These are phyloP conservation scores for Heterohyrax brucei DNA, from an alignment of 2,797 vertebrate genomes.

Conservation along the genomic window DNA sequence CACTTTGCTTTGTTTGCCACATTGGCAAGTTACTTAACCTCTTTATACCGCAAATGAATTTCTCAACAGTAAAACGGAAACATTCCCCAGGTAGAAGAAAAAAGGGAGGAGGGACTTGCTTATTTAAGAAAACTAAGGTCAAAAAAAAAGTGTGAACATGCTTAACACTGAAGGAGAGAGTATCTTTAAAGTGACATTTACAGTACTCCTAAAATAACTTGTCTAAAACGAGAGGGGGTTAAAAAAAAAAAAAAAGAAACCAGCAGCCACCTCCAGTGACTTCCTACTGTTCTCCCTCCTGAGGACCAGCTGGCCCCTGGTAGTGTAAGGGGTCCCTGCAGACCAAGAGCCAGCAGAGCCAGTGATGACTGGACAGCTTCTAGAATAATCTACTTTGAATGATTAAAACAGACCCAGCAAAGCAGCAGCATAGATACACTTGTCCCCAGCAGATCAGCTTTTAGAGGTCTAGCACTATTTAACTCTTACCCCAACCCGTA, in stretches of 20 bases:
- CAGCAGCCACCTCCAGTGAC: not conserved
- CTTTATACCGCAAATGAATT: not conserved
- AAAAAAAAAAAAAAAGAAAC: not conserved
- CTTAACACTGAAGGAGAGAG: not conserved
- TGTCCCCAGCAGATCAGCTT: not conserved
- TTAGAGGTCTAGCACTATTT: not conserved
- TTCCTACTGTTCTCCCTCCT: not conserved
- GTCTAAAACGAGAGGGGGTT: not conserved
- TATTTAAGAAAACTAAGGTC: not conserved
- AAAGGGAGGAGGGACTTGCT: not conserved
- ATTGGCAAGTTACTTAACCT: not conserved
- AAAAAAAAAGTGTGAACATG: not conserved
- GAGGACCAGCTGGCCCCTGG: not conserved
- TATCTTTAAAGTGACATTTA: not conserved
- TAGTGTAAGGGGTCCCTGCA: not conserved
- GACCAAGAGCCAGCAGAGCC: not conserved
- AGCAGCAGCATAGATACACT: rapidly evolving
- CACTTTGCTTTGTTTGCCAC: not conserved
- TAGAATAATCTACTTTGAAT: not conserved
- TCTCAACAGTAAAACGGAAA: slow-evolving; percentile 11
- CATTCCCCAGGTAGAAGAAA: not conserved
- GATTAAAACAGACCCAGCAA: not conserved
- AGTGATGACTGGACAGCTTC: not conserved
- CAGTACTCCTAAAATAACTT: not conserved
- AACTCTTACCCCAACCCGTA: not conserved